These are phyloP conservation scores for Pomatostomus ruficeps DNA, from an alignment of 2,113 vertebrate genomes.

Conservation along the genomic window DNA sequence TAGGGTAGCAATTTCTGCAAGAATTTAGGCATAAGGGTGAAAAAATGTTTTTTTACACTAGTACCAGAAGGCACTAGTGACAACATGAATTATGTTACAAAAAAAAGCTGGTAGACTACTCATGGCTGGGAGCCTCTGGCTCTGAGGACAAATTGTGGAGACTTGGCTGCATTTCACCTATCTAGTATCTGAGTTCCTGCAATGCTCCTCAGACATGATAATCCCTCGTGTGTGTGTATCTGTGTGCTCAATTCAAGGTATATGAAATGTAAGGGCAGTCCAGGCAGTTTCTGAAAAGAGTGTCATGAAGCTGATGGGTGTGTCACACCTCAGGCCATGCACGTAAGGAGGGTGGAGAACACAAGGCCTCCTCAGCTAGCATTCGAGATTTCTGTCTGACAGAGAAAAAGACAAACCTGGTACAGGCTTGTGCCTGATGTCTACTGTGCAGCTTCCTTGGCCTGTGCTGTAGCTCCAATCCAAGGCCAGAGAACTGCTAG, in stretches of 20 bases:
- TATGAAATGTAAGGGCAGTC: neutral
- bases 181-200: neutral
- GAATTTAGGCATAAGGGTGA: neutral
- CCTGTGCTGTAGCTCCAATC: neutral
- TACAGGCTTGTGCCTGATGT: neutral
- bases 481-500: neutral
- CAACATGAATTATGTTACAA: neutral
- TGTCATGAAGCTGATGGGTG: neutral
- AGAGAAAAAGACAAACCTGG: neutral
- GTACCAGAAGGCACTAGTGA: neutral
- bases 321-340: neutral
- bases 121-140: accelerated
- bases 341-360: neutral
- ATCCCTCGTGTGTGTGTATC: neutral
- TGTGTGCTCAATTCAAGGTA: neutral
- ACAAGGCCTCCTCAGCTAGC: neutral
- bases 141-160: neutral
- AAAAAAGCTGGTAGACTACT: neutral
- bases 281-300: neutral
- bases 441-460: neutral
- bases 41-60: neutral
- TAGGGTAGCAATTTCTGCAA: neutral
- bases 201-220: neutral
- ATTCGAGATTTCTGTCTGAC: neutral
- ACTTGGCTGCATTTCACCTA: neutral